Evolutionary conservation across 2,888 invertebrate species (phyloP), one percentile per base, ranked within the genome.

Genomic region (Myathropa florea): DNA sequence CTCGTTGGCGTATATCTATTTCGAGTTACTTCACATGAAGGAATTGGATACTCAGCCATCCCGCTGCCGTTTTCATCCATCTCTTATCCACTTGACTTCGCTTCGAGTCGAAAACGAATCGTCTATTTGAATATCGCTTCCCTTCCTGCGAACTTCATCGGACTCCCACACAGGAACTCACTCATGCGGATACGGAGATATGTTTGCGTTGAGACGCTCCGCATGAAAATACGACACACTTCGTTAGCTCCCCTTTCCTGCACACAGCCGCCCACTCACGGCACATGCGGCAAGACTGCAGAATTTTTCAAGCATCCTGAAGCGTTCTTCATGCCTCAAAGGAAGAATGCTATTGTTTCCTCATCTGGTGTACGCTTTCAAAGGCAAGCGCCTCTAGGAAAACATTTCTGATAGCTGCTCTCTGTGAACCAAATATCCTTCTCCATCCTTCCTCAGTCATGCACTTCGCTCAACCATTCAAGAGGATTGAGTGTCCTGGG

Each of bases 101-200:
- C 26, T 24, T 71, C 14, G 60, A 60, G 46, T 63, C 30, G 68
- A 75, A 65, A 64, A 70, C 64, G 70, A 83, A 83, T 79, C 64
- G 70, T 65, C 68, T 83, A 75, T 75, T 80, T 71, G 28, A 65
- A 26, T 24, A 36, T 70, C 18, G 23, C 14, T 63, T 12, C 23
- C 36, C 30, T n/a, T 6, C 7, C 10, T 10, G 0, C 30, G 9
- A 7, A 28, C 12, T n/a, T 12, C 60, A 59, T 18, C 21, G 21
- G 23, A 10, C 7, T 10, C 36, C 23, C 36, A 65, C 75, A 60
- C 60, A 80, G 28, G 59, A 53, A 61, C 39, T 57, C 83, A 80
- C 33, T 84, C 83, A 84, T 84, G 83, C 68, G 75, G 59, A 70
- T 30, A 64, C 68, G 39, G 64, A 83, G 83, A 80, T 84, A 80